A percentile compares a stretch with the other conserved stretches of the same genome.
Conservation (phyloP, 2,888 invertebrate species). For the Nysson spinosus region DNA sequence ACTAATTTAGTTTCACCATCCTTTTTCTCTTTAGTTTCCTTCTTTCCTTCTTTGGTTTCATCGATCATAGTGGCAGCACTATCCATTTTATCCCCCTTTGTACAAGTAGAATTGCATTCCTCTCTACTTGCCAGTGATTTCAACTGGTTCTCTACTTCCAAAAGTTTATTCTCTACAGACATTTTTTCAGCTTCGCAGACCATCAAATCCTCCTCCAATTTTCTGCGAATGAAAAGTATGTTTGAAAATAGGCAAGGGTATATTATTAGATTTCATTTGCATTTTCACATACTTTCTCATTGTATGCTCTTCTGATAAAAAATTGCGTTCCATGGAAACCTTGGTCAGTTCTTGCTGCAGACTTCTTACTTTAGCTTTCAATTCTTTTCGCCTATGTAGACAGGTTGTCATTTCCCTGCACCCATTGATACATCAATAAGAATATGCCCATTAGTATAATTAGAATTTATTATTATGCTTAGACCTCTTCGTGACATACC, state of each 20-base stretch:
- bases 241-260: not conserved
- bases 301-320: slow-evolving; percentile 35
- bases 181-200: slow-evolving; percentile 33
- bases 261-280: not conserved
- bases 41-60: not conserved
- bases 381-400: slow-evolving; percentile 46
- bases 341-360: slow-evolving; percentile 47
- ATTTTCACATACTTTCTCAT: slow-evolving; percentile 77
- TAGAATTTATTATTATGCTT: not conserved
- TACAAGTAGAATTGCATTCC: not conserved
- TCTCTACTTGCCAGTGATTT: not conserved
- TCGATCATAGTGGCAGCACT: too few species aligned
- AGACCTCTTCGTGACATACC: slow-evolving; percentile 56
- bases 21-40: not conserved
- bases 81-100: not conserved
- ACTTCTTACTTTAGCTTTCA: slow-evolving; percentile 38
- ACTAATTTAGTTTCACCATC: not conserved
- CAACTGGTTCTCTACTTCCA: not conserved
- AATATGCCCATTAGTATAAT: not conserved
- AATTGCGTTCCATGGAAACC: slow-evolving; percentile 50
- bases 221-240: slow-evolving; percentile 19
- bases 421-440: not conserved
- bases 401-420: slow-evolving; percentile 53
- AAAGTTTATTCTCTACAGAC: slow-evolving; percentile 4
- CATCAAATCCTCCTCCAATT: slow-evolving; percentile 30